Conservation (phyloP, 2,113 vertebrate species). For the Pachyramphus minor region DNA sequence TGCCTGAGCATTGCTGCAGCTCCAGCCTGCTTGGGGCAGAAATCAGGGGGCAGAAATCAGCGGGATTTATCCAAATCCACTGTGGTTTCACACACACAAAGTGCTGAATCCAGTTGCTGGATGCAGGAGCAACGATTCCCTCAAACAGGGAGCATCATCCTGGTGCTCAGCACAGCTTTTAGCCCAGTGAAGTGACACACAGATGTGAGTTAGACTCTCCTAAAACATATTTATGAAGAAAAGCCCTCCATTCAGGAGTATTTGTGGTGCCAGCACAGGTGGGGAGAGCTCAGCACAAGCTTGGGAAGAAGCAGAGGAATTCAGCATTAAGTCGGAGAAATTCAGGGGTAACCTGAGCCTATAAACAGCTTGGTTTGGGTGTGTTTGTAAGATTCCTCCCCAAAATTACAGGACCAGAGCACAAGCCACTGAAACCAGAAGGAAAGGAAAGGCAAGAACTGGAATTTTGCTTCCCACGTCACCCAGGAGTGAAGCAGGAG, state of each 20-base stretch:
- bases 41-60: not conserved
- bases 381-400: not conserved
- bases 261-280: rapidly evolving
- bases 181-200: rapidly evolving
- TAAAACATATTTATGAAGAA: not conserved
- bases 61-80: rapidly evolving
- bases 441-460: not conserved
- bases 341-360: not conserved
- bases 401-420: not conserved
- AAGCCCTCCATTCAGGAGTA: not conserved
- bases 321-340: not conserved
- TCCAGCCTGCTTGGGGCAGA: not conserved
- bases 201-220: not conserved
- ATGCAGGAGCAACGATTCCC: rapidly evolving
- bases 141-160: rapidly evolving
- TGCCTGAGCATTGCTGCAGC: rapidly evolving
- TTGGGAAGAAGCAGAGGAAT: not conserved
- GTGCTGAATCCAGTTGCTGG: no score
- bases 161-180: not conserved
- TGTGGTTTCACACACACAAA: rapidly evolving
- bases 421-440: not conserved
- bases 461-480: not conserved
- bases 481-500: not conserved
- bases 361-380: not conserved
- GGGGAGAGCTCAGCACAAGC: not conserved